A percentile compares a stretch with the other conserved stretches of the same genome.
Evolutionary conservation across 2,888 invertebrate genomes (phyloP).

Genomic region (Eupithecia subfuscata): DNA sequence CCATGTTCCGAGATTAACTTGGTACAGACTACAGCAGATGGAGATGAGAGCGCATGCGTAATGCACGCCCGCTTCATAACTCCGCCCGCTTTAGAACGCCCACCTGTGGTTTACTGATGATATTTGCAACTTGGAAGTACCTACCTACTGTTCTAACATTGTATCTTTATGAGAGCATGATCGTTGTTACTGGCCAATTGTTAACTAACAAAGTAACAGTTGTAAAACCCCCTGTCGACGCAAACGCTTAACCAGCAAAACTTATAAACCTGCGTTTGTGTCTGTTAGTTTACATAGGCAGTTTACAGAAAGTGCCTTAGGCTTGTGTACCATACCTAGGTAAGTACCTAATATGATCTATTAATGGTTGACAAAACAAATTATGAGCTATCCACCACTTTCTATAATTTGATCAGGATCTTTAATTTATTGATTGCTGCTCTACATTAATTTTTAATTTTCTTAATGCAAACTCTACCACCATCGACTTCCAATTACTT

Average conservation of each 20-base stretch:
- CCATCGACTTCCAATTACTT: slow-evolving; percentile 26
- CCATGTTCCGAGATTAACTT: slow-evolving; percentile 55
- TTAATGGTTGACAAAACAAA: not conserved
- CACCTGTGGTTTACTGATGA: slow-evolving; percentile 74
- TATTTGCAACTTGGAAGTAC: slow-evolving; percentile 50
- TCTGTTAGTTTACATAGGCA: slow-evolving; percentile 1
- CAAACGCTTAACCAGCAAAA: slow-evolving; percentile 3
- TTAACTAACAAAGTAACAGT: slow-evolving; percentile 10
- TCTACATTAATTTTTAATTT: not conserved
- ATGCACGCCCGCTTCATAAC: slow-evolving; percentile 70
- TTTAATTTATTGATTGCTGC: slow-evolving; percentile 4
- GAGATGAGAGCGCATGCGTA: slow-evolving; percentile 73
- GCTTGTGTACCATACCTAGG: not conserved
- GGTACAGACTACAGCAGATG: slow-evolving; percentile 50
- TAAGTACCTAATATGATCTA: not conserved
- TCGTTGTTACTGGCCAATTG: slow-evolving; percentile 11
- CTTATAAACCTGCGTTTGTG: no score
- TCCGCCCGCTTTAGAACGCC: slow-evolving; percentile 76
- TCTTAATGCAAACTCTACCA: not conserved
- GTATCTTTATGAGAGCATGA: slow-evolving; percentile 12
- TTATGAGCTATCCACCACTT: slow-evolving; percentile 8
- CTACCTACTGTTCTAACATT: slow-evolving; percentile 46
- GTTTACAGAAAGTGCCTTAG: not conserved
- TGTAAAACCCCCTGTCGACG: slow-evolving; percentile 10
- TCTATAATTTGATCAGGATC: slow-evolving; percentile 17